These are phyloP conservation scores for Phoxinus dragarum DNA, from an alignment of 2,797 vertebrate genomes.

Conservation along the genomic window DNA sequence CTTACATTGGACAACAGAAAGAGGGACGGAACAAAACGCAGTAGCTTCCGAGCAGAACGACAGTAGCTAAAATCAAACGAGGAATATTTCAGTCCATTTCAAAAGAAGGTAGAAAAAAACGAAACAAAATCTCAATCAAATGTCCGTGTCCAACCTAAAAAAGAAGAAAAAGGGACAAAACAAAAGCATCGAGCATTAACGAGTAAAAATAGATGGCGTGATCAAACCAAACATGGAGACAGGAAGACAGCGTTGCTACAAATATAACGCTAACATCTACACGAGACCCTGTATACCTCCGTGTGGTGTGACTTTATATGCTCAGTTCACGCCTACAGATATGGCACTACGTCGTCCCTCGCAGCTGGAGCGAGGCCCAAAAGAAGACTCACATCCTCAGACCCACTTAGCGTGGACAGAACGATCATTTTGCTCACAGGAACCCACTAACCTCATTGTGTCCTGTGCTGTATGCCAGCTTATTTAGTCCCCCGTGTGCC, in stretches of 20 bases:
- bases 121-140: constrained; percentile 29
- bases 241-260: constrained; percentile 98
- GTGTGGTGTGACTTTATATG: constrained; percentile 46
- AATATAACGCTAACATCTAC: constrained; percentile 97
- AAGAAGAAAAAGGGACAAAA: constrained; percentile 70
- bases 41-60: constrained; percentile 36
- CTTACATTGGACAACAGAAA: constrained; percentile 81
- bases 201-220: constrained; percentile 67
- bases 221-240: constrained; percentile 77
- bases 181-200: constrained; percentile 68
- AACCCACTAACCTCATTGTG: constrained; percentile 30
- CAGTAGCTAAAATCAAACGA: constrained; percentile 81
- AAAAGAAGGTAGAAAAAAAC: constrained; percentile 46
- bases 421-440: constrained; percentile 30
- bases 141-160: constrained; percentile 50
- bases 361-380: constrained; percentile 34
- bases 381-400: constrained; percentile 41
- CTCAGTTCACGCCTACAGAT: constrained; percentile 60
- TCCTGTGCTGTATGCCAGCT: constrained; percentile 38
- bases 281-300: constrained; percentile 99
- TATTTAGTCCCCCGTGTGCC: constrained; percentile 26
- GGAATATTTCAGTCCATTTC: constrained; percentile 69
- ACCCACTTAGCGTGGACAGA: constrained; percentile 39
- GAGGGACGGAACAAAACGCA: constrained; percentile 56
- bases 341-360: constrained; percentile 51